A percentile compares a stretch with the other conserved stretches of the same genome.
These are phyloP conservation scores for Pyrrhosoma nymphula DNA, from an alignment of 2,888 invertebrate species.

Conservation along the genomic window DNA sequence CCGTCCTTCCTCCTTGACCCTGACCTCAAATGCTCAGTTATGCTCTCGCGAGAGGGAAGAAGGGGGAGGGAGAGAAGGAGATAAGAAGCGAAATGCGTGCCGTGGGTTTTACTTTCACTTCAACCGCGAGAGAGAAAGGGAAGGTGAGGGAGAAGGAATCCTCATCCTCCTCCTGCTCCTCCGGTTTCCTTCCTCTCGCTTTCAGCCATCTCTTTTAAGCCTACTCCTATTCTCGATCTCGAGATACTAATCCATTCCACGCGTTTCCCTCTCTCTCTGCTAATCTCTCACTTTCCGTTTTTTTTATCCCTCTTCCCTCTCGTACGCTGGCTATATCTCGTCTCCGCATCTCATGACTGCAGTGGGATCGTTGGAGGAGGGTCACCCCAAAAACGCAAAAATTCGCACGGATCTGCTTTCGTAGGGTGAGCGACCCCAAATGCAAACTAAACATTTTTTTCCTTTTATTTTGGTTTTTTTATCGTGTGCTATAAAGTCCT, in stretches of 20 bases:
- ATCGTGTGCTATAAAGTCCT: neutral
- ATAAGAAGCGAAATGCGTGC: constrained; percentile 49
- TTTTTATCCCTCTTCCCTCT: neutral
- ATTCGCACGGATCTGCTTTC: neutral
- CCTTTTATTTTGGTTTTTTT: neutral
- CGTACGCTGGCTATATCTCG: neutral
- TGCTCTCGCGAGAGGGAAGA: neutral
- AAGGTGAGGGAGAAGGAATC: neutral
- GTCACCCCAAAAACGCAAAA: neutral
- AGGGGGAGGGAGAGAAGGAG: neutral
- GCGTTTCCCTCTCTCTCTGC: neutral
- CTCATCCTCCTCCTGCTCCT: neutral
- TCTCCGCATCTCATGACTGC: neutral
- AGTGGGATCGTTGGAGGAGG: neutral
- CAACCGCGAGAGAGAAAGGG: neutral
- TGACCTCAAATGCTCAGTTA: constrained; percentile 58
- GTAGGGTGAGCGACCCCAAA: neutral
- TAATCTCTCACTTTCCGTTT: neutral
- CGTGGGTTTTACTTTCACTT: constrained; percentile 45
- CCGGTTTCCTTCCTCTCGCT: neutral
- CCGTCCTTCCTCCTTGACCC: constrained; percentile 22
- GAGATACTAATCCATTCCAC: constrained; percentile 21
- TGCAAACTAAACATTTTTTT: neutral
- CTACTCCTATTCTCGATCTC: neutral
- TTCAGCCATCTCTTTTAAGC: neutral